Base-by-base conservation (phyloP, 2,888 invertebrate genomes). In the Hedychridium roseum region DNA sequence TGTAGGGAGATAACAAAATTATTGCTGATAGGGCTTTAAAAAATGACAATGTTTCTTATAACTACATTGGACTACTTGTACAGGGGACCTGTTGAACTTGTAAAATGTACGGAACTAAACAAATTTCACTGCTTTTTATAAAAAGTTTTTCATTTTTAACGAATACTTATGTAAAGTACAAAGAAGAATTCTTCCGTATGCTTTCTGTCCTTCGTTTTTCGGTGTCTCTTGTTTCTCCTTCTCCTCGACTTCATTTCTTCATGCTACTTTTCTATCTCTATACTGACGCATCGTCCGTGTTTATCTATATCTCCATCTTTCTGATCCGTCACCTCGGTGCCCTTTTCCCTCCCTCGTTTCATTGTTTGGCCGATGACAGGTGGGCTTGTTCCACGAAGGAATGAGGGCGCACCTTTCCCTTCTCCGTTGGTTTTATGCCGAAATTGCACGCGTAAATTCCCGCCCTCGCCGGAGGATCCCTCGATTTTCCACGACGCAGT, bases 291-390 rank as follows among this genome's bases (percentile, higher is more conserved):
- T 23, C 23, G 23, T n/a, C n/a, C n/a, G n/a, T n/a, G n/a, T n/a
- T n/a, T n/a, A n/a, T n/a, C 45, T 12, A 18, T 7, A 12, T 21
- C 41, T 26, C 23, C 18, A 27, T 41, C 17, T 21, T 18, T 16
- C 32, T 26, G 4, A 17, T 35, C 5, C 38, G 27, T 26, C 36
- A 18, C 7, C 34, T 11, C 16, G 15, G 7, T 32, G 18, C 15
- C 43, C 9, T 6, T 16, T 20, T 26, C 32, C 28, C n/a, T 6
- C 16, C 37, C 41, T 49, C 53, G 42, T 43, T 47, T 47, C 53
- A 66, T 70, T 71, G 67, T 70, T 61, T 51, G 59, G 44, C 41
- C 50, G 60, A 63, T 60, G 68, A 71, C 71, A 72, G 70, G 66
- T 72, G 61, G 63, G 57, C 57, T 61, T 60, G 59, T 66, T 66